These are phyloP conservation scores for Hydrocynus forskahlii DNA, from an alignment of 2,797 vertebrate genomes.

Conservation along the genomic window DNA sequence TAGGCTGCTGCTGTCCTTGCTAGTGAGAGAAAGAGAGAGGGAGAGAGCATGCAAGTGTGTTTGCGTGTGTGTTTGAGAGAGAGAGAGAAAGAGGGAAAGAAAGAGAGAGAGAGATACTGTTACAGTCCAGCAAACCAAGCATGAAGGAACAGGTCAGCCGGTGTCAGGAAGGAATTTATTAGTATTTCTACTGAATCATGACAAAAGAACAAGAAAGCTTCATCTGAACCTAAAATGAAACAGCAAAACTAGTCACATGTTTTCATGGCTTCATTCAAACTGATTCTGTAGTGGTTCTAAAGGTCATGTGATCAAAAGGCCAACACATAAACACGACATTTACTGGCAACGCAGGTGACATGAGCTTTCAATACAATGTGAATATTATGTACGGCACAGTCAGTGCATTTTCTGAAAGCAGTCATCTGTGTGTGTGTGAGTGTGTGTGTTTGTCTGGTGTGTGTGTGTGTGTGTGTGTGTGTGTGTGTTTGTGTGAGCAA, in stretches of 20 bases:
- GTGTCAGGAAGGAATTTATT: constrained; percentile 64
- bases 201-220: constrained; percentile 45
- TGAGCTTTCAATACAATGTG: constrained; percentile 1
- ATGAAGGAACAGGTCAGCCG: constrained; percentile 58
- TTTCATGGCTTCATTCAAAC: not conserved
- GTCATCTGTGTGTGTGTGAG: constrained; percentile 33
- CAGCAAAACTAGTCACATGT: constrained; percentile 5
- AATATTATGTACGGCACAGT: not conserved
- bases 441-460: no score
- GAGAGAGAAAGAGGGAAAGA: not conserved
- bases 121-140: constrained; percentile 60
- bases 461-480: constrained; percentile 29
- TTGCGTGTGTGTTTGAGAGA: not conserved
- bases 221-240: constrained; percentile 48
- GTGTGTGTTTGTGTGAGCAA: constrained; percentile 34
- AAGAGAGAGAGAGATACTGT: constrained; percentile 49
- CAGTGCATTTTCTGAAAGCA: constrained; percentile 8
- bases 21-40: constrained; percentile 11
- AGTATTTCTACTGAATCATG: constrained; percentile 54
- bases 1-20: constrained; percentile 60
- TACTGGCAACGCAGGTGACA: not conserved
- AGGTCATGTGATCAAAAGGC: not conserved
- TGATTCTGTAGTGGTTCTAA: not conserved
- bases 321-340: not conserved
- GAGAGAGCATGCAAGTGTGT: not conserved